Base-by-base conservation (phyloP, 1,140 invertebrate species). In the Metopolophium dirhodum region DNA sequence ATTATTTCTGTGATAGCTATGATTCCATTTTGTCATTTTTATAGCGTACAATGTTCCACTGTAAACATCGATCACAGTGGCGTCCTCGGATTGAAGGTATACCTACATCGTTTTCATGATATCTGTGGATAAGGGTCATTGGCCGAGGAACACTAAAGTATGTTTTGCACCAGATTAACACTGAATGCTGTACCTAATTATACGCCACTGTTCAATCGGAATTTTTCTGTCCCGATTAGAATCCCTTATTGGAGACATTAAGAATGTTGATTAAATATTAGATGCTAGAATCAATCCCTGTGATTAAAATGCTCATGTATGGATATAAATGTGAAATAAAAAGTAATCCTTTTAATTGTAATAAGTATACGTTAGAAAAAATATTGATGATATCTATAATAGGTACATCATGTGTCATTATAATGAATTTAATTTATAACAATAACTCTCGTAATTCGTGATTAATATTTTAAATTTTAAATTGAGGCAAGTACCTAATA, bases 1-100 rank as follows among this genome's bases (percentile, higher is more conserved):
- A 85, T 85, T 85, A 85, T 41, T 85, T 23, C 82, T 85, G 82
- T 85, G 82, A 85, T 85, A 85, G 2, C 37, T 85, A 41, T 82
- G 7, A 68, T 68, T 68, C 61, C 61, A 68, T 68, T 30, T 68
- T 68, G 30, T 68, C 30, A 30, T 68, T 68, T 68, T 30, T 68
- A 30, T 26, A 57, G 23, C 23, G 8, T 61, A 61, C 57, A 26
- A 9, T 61, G 30, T 61, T 41, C 41, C 41, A 61, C 11, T 61
- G 26, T 61, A 61, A 30, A 9, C 26, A 61, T 61, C 57, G 26
- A 30, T 61, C 11, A 49, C 14, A 51, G 49, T 51, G 49, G 49
- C 30, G 61, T 14, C 30, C 61, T 68, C 30, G 61, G 30, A 14
- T 68, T 61, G 30, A 3, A n/a, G 11, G 61, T 30, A 6, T 68